These are phyloP conservation scores for Netelia melanura DNA, from an alignment of 2,888 invertebrate species.

Conservation along the genomic window DNA sequence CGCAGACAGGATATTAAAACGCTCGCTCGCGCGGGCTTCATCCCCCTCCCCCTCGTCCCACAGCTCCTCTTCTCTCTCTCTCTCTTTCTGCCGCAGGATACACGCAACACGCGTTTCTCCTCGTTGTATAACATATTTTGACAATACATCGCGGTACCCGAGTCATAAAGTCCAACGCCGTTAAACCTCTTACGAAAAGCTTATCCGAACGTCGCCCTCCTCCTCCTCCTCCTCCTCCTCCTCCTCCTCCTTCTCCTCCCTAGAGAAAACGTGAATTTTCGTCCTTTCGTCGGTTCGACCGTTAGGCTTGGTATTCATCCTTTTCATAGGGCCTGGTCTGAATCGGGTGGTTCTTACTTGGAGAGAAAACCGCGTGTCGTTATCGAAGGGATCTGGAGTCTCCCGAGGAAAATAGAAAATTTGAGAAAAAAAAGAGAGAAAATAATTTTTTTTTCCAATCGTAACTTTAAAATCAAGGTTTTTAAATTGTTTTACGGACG, in stretches of 20 bases:
- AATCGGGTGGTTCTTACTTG: background rate
- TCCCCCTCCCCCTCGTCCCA: background rate
- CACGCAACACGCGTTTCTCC: slow-evolving; percentile 20
- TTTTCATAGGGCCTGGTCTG: background rate
- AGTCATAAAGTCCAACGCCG: slow-evolving; percentile 78
- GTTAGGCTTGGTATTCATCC: background rate
- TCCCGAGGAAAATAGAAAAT: too few species aligned
- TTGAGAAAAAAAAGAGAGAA: too few species aligned
- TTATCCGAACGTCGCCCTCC: slow-evolving; percentile 70
- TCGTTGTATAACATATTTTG: slow-evolving; percentile 78
- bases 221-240: background rate
- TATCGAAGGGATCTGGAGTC: too few species aligned
- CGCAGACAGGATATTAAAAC: slow-evolving; percentile 84
- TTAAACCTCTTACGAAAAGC: slow-evolving; percentile 78
- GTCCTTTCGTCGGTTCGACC: slow-evolving; percentile 1
- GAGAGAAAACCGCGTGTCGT: too few species aligned
- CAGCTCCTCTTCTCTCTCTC: background rate
- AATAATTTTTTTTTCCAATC: too few species aligned
- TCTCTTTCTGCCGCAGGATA: background rate
- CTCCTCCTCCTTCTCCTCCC: background rate
- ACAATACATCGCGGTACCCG: slow-evolving; percentile 80
- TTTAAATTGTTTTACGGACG: too few species aligned
- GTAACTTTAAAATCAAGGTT: too few species aligned
- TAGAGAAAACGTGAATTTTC: slow-evolving; percentile 25
- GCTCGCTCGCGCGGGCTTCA: slow-evolving; percentile 63